Evolutionary conservation across 2,797 vertebrate genomes (phyloP).

Genomic region (Perodicticus potto): DNA sequence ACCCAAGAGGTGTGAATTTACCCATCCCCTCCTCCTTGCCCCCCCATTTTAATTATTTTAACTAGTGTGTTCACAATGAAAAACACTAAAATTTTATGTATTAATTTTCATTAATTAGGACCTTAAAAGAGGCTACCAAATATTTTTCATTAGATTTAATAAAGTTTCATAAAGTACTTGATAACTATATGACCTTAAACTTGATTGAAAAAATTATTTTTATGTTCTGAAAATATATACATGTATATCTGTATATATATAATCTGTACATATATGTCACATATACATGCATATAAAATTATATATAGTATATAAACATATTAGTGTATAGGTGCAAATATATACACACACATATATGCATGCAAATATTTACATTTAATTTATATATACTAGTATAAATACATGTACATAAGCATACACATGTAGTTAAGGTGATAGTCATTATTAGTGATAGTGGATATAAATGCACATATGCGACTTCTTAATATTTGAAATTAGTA

Average conservation of each 20-base stretch:
- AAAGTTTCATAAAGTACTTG: neutral
- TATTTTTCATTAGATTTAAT: constrained; percentile 7
- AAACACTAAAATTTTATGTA: neutral
- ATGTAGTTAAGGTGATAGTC: neutral
- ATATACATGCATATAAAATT: neutral
- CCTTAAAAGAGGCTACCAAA: neutral
- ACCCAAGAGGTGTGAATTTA: too few relatives aligned
- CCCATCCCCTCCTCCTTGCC: neutral
- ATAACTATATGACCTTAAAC: neutral
- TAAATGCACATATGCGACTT: neutral
- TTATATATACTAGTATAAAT: neutral
- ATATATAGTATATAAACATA: neutral
- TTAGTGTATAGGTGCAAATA: neutral
- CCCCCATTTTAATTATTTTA: neutral
- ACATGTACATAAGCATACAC: neutral
- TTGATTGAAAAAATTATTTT: neutral
- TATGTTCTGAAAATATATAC: neutral
- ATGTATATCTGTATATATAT: neutral
- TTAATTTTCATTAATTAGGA: constrained; percentile 10
- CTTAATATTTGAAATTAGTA: constrained; percentile 31
- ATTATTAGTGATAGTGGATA: neutral
- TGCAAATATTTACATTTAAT: neutral
- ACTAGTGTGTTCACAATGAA: neutral
- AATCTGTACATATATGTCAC: neutral
- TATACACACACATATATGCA: neutral